Conservation (phyloP, 2,113 vertebrate species). For the Monarcha castaneiventris region DNA sequence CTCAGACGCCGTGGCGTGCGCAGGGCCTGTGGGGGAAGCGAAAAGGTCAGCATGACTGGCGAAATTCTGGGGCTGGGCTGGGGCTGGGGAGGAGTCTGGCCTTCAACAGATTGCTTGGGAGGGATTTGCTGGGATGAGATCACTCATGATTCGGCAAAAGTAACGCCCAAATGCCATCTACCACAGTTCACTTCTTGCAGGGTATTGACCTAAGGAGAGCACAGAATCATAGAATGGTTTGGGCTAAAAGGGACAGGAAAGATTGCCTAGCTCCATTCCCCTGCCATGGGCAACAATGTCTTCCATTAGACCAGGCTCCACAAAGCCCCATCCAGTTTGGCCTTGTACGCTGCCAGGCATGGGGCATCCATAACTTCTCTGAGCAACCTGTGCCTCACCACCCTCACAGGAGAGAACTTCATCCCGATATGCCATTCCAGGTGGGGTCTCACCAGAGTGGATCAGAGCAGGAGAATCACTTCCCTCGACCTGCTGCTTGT, state of each 20-base stretch:
- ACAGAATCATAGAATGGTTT: not conserved
- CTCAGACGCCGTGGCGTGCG: rapidly evolving
- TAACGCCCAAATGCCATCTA: not conserved
- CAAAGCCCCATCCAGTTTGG: not conserved
- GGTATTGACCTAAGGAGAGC: not conserved
- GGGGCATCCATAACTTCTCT: not conserved
- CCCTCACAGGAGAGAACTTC: not conserved
- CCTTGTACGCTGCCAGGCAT: not conserved
- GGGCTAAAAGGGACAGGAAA: not conserved
- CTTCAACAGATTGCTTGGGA: not conserved
- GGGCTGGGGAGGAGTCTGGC: not conserved
- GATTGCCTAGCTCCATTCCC: not conserved
- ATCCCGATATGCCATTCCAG: rapidly evolving
- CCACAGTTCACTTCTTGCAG: not conserved
- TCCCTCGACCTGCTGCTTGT: rapidly evolving
- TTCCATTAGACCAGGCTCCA: not conserved
- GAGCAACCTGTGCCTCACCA: not conserved
- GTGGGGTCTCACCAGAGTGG: not conserved
- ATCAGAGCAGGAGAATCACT: rapidly evolving
- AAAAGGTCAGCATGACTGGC: not conserved
- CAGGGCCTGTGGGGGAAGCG: not conserved
- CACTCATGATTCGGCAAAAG: not conserved
- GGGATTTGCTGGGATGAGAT: not conserved
- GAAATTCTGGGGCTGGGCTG: not conserved
- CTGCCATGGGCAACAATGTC: not conserved